phyloP scores from a whole-genome alignment of 2,797 vertebrate genomes.

The Loris lydekkerianus region DNA sequence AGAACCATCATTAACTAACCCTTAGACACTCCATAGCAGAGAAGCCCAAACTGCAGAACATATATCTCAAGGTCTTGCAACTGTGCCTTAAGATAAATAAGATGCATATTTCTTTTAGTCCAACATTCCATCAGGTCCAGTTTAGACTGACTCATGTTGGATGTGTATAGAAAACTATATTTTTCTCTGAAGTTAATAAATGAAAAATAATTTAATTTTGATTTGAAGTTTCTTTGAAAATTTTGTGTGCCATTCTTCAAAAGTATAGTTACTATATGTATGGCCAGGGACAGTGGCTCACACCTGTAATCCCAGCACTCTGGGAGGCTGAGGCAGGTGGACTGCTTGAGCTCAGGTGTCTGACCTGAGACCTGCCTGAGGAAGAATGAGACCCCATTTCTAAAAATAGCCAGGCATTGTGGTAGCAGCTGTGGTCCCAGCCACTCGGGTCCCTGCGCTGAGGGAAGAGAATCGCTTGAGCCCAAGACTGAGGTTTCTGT shows the following conservation, averaged over 20 bases:
- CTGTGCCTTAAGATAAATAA: background rate
- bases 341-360: too few species aligned
- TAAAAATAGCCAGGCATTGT: too few species aligned
- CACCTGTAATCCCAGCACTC: too few species aligned
- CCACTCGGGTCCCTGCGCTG: too few species aligned
- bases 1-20: accelerated
- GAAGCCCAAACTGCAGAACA: background rate
- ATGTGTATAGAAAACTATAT: accelerated
- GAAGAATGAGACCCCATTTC: too few species aligned
- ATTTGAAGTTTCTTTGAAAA: background rate
- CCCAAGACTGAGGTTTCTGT: too few species aligned
- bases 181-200: background rate
- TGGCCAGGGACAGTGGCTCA: too few species aligned
- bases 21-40: background rate
- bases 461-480: too few species aligned
- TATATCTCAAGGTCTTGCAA: background rate
- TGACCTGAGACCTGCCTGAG: too few species aligned
- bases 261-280: too few species aligned
- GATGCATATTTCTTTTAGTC: background rate
- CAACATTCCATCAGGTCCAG: background rate
- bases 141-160: background rate
- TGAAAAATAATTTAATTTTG: background rate
- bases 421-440: too few species aligned
- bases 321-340: too few species aligned
- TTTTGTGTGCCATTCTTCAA: background rate